These are phyloP conservation scores for Phoxinus dragarum DNA, from an alignment of 2,797 vertebrate genomes.

Conservation along the genomic window DNA sequence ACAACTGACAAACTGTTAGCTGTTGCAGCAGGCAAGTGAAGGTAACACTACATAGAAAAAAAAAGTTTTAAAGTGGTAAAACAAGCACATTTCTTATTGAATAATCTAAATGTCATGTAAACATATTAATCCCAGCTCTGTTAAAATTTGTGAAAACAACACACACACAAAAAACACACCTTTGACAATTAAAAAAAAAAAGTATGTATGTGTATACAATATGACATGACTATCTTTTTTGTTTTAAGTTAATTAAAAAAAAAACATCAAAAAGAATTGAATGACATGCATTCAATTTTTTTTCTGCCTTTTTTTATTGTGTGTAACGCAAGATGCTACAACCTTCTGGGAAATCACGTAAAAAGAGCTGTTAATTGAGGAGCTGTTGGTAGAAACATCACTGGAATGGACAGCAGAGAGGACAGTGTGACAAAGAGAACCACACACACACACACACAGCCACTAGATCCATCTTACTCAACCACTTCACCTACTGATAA, in stretches of 20 bases:
- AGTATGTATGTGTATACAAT: background rate
- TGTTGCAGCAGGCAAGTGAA: background rate
- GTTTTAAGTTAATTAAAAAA: background rate
- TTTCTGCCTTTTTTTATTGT: background rate
- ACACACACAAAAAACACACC: conserved; percentile 4
- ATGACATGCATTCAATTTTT: background rate
- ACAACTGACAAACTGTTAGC: background rate
- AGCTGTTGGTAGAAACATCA: conserved; percentile 18
- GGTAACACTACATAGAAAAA: background rate
- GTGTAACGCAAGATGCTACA: background rate
- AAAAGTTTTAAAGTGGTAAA: background rate
- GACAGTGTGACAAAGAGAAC: conserved; percentile 3
- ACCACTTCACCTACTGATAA: conserved; percentile 28
- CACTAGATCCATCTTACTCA: conserved; percentile 16
- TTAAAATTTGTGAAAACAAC: background rate
- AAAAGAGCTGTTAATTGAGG: conserved; percentile 24
- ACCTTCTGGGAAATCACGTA: conserved; percentile 5
- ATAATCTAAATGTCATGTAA: background rate
- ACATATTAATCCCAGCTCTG: background rate
- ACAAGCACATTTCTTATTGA: background rate
- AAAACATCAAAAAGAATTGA: too few species aligned
- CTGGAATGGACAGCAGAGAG: conserved; percentile 8
- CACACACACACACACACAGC: conserved; percentile 4
- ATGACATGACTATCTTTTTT: background rate
- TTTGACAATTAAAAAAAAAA: background rate